Base-by-base conservation (phyloP, 2,888 invertebrate species). In the Homarus gammarus region DNA sequence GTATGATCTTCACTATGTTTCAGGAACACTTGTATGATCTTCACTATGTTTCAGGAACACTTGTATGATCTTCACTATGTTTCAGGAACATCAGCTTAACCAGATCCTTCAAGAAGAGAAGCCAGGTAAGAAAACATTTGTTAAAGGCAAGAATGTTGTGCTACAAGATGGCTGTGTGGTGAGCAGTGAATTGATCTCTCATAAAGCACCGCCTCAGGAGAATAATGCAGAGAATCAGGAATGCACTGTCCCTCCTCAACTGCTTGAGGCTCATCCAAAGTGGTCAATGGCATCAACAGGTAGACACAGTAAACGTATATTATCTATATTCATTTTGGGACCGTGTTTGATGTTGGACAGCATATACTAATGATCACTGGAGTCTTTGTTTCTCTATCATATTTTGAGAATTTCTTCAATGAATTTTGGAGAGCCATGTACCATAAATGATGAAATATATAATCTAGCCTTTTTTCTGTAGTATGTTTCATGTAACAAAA, bases 1-100 rank as follows among this genome's bases (percentile, higher is more conserved):
- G n/a, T n/a, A n/a, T n/a, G n/a, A n/a, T n/a, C n/a, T n/a, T n/a
- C n/a, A n/a, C n/a, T n/a, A n/a, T n/a, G n/a, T n/a, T n/a, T n/a
- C n/a, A n/a, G n/a, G n/a, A n/a, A n/a, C n/a, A n/a, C n/a, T n/a
- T n/a, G n/a, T n/a, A n/a, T n/a, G n/a, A n/a, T n/a, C n/a, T n/a
- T n/a, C n/a, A n/a, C n/a, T n/a, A n/a, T n/a, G n/a, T n/a, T n/a
- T n/a, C n/a, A n/a, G n/a, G n/a, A n/a, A n/a, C n/a, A n/a, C n/a
- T n/a, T n/a, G n/a, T n/a, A 64, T 15, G 31, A 18, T 68, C 2
- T 2, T 70, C 2, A 64, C 51, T 68, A 56, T 82, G 68, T 77
- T 70, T 3, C 90, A 94, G 94, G 94, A 94, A 82, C 93, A 93
- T 70, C 92, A 93, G n/a, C 91, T 94, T 68, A 70, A 87, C 86